phyloP scores from a whole-genome alignment of 2,113 vertebrate genomes.

The Anser cygnoides region DNA sequence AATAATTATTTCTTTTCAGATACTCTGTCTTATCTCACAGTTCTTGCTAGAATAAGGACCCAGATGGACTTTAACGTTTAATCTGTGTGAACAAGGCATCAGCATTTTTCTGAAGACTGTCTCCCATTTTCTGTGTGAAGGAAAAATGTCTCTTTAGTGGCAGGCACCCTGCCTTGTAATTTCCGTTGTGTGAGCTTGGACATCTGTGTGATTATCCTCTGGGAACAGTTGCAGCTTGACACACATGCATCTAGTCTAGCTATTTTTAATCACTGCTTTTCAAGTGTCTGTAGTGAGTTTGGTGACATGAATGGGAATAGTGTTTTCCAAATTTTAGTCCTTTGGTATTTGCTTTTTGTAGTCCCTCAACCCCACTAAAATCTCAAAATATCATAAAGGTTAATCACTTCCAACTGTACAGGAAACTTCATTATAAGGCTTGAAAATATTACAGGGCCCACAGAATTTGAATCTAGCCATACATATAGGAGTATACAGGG shows the following conservation, averaged over 20 bases:
- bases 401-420: conserved; percentile 50
- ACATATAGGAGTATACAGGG: neutral
- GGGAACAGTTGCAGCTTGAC: conserved; percentile 59
- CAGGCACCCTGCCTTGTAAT: conserved; percentile 64
- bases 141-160: conserved; percentile 60
- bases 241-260: conserved; percentile 47
- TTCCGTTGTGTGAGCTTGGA: conserved; percentile 67
- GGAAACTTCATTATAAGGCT: conserved; percentile 27
- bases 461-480: neutral
- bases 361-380: neutral
- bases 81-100: conserved; percentile 45
- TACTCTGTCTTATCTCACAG: conserved; percentile 39
- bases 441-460: conserved; percentile 1
- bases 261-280: conserved; percentile 69
- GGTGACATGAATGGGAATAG: conserved; percentile 55
- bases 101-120: conserved; percentile 56
- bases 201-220: conserved; percentile 65
- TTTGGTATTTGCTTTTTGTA: conserved; percentile 46
- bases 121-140: conserved; percentile 60
- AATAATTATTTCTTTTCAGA: conserved; percentile 21
- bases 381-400: conserved; percentile 19
- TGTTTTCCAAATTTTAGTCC: conserved; percentile 35
- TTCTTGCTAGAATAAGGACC: conserved; percentile 33
- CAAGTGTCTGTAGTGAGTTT: conserved; percentile 40
- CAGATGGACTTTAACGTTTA: neutral